Conservation (phyloP, 1,140 invertebrate species). For the Drosophila sulfurigaster region DNA sequence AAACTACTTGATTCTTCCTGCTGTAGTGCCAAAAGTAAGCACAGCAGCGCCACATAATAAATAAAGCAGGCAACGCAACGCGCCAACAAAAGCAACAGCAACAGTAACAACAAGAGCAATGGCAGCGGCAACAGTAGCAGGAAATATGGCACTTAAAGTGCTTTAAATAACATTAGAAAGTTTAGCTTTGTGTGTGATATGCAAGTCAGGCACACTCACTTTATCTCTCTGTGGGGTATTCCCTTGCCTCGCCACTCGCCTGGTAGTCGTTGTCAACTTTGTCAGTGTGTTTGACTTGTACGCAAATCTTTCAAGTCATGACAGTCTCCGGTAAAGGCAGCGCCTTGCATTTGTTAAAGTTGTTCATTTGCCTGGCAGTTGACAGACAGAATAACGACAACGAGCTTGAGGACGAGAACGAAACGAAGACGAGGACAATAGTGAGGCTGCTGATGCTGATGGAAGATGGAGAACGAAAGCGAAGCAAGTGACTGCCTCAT, state of each 20-base stretch:
- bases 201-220: conserved; percentile 23
- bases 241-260: background rate
- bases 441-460: background rate
- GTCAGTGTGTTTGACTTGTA: conserved; percentile 79
- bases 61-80: conserved; percentile 64
- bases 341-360: conserved; percentile 77
- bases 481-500: conserved; percentile 55
- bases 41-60: conserved; percentile 78
- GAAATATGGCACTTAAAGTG: conserved; percentile 83
- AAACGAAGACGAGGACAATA: background rate
- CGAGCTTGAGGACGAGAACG: conserved; percentile 3
- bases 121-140: conserved; percentile 37
- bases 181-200: conserved; percentile 51
- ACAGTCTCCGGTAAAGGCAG: conserved; percentile 57
- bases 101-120: background rate
- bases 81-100: background rate
- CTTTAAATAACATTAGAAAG: conserved; percentile 84
- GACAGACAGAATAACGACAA: conserved; percentile 51
- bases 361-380: conserved; percentile 80
- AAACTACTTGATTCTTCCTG: conserved; percentile 83
- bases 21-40: conserved; percentile 79
- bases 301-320: conserved; percentile 79
- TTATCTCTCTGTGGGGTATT: conserved; percentile 6
- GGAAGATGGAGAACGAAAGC: background rate
- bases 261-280: conserved; percentile 70